Conservation (phyloP, 2,113 vertebrate species). For the mouse (Mus musculus) region GRCm39 chr7:58415501-58416000, state of each 20-base stretch:
- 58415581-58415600: neutral
- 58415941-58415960: neutral
- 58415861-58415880: neutral
- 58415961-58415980: neutral
- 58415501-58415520: no score
- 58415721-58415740: neutral
- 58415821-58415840: accelerated
- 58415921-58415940: neutral
- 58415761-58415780: neutral
- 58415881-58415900: neutral
- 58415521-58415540: no score
- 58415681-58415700: neutral
- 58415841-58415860: neutral
- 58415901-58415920: neutral
- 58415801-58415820: neutral
- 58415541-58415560: no score
- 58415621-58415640: neutral
- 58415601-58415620: neutral
- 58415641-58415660: neutral
- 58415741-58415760: neutral
- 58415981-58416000: neutral
- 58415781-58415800: neutral
- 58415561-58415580: neutral
- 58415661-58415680: no score
- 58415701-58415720: neutral